Evolutionary conservation across 1,140 invertebrate genomes (phyloP).

Genomic region (Trichonephila clavipes): DNA sequence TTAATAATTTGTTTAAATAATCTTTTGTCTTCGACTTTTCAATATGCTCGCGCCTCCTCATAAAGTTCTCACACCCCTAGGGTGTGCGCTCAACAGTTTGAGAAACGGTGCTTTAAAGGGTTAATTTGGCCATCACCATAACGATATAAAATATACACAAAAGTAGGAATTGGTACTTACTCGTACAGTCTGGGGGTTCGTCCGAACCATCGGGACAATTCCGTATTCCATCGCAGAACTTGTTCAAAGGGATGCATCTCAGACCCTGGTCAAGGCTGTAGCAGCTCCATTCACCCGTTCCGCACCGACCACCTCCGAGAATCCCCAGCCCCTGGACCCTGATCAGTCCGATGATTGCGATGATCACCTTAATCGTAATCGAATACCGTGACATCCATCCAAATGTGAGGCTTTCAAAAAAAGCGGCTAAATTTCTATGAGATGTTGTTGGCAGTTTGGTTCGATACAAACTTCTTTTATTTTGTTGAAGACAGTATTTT

Average conservation of each 20-base stretch:
- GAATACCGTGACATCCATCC: conserved; percentile 65
- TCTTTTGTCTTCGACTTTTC: no score
- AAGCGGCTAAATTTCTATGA: not conserved
- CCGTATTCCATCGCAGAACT: conserved; percentile 90
- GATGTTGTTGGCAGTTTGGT: not conserved
- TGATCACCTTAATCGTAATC: conserved; percentile 56
- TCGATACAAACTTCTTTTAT: not conserved
- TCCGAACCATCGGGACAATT: conserved; percentile 78
- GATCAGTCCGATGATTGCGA: conserved; percentile 24
- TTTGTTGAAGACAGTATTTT: not conserved
- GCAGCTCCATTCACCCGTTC: conserved; percentile 64
- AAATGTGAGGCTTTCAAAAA: not conserved
- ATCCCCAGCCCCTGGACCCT: not conserved
- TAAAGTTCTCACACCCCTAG: no score
- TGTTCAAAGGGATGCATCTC: conserved; percentile 89
- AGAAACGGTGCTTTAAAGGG: no score
- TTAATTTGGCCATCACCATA: not conserved
- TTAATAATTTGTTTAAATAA: no score
- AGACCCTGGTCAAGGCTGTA: conserved; percentile 83
- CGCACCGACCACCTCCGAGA: conserved; percentile 23
- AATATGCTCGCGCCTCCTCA: no score
- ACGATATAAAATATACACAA: not conserved
- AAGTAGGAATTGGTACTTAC: conserved; percentile 13
- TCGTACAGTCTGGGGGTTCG: conserved; percentile 77
- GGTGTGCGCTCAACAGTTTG: no score